Percentiles rank a stretch among this genome's conserved stretches.
Evolutionary conservation across 2,888 invertebrate species (phyloP).

Genomic region (Drosophila setosimentum): DNA sequence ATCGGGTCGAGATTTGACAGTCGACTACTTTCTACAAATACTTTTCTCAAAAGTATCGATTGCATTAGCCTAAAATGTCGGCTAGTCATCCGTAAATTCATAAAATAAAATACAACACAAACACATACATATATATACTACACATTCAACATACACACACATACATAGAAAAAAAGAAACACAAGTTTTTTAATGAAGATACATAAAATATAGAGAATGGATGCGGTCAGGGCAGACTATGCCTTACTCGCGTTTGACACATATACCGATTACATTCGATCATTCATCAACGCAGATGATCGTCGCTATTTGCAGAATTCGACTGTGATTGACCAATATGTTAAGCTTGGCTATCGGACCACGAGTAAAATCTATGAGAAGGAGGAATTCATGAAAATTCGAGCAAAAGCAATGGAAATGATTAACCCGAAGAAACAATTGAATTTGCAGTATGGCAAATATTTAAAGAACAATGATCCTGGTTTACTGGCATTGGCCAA

Average conservation of each 20-base stretch:
- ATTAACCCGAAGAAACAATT: slow-evolving; percentile 22
- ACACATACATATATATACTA: neutral
- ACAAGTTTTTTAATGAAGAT: neutral
- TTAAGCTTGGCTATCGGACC: slow-evolving; percentile 24
- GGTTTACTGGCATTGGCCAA: slow-evolving; percentile 19
- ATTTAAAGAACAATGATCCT: slow-evolving; percentile 13
- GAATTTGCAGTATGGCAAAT: neutral
- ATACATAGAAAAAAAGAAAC: neutral
- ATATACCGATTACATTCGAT: slow-evolving; percentile 26
- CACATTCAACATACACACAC: neutral
- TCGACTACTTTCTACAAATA: neutral
- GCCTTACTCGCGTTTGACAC: slow-evolving; percentile 8
- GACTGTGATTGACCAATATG: neutral
- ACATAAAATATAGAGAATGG: slow-evolving; percentile 4
- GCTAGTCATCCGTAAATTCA: neutral
- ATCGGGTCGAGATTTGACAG: neutral
- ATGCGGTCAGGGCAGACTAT: slow-evolving; percentile 3
- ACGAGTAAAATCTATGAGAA: slow-evolving; percentile 7
- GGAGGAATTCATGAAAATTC: slow-evolving; percentile 9
- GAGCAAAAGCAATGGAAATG: slow-evolving; percentile 3
- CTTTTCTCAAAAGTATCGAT: neutral
- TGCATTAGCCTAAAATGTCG: neutral
- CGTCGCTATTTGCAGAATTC: slow-evolving; percentile 11
- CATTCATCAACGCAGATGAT: slow-evolving; percentile 25
- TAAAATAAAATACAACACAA: neutral